phyloP scores from a whole-genome alignment of 2,888 invertebrate genomes.

The Microctonus brassicae region DNA sequence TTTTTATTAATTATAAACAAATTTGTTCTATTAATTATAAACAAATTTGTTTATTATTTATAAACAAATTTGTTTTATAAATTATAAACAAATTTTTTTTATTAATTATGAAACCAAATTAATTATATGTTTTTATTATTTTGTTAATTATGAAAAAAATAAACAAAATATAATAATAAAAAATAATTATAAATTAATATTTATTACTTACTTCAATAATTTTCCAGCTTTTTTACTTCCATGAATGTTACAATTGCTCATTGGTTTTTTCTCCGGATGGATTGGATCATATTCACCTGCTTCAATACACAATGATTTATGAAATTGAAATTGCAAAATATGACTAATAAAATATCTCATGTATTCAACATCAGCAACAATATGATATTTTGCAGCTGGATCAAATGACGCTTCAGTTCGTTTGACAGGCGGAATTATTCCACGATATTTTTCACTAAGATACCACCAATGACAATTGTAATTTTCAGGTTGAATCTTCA shows the following conservation, averaged over 20 bases:
- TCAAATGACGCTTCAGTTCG: slow-evolving; percentile 77
- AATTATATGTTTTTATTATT: no score
- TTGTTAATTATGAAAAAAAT: no score
- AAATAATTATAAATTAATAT: not conserved
- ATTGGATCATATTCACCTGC: slow-evolving; percentile 84
- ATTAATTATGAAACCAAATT: no score
- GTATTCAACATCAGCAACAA: slow-evolving; percentile 69
- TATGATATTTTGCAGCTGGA: slow-evolving; percentile 71
- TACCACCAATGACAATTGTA: slow-evolving; percentile 77
- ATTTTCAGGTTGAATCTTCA: slow-evolving; percentile 73
- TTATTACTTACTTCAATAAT: slow-evolving; percentile 72
- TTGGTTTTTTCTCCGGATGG: slow-evolving; percentile 74
- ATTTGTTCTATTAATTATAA: no score
- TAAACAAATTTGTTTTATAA: no score
- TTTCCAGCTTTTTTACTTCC: slow-evolving; percentile 84
- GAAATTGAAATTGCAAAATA: slow-evolving; percentile 89
- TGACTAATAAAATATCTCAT: slow-evolving; percentile 81
- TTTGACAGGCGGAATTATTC: slow-evolving; percentile 75
- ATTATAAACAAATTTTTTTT: no score
- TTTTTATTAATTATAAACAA: no score
- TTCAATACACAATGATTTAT: slow-evolving; percentile 80
- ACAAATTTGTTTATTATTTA: no score
- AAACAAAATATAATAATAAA: no score
- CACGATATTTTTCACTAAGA: slow-evolving; percentile 72
- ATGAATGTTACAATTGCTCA: slow-evolving; percentile 90